These are phyloP conservation scores for Hippopotamus amphibius DNA, from an alignment of 2,113 vertebrate species.

Conservation along the genomic window DNA sequence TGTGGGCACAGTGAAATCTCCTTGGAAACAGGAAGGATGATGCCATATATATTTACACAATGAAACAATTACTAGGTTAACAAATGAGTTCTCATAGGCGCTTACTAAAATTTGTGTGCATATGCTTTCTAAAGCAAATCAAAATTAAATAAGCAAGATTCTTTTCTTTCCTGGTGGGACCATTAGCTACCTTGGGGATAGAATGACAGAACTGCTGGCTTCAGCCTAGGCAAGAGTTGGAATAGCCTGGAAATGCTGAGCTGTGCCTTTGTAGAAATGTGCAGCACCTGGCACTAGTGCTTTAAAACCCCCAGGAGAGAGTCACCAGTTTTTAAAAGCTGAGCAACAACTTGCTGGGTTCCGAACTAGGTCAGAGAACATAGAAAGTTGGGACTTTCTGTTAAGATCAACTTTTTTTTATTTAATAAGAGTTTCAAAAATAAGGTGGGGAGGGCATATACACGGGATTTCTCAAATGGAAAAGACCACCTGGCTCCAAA, in stretches of 20 bases:
- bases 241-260: constrained; percentile 68
- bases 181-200: constrained; percentile 27
- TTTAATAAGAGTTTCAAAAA: constrained; percentile 60
- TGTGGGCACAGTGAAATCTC: neutral
- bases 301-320: constrained; percentile 71
- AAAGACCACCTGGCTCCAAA: neutral
- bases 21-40: neutral
- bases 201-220: constrained; percentile 69
- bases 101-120: constrained; percentile 49
- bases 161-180: constrained; percentile 57
- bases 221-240: constrained; percentile 58
- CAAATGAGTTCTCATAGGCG: neutral
- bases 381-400: constrained; percentile 47
- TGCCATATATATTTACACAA: neutral
- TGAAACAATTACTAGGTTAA: constrained; percentile 44
- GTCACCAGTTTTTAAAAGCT: constrained; percentile 68
- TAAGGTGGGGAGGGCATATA: neutral
- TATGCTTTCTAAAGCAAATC: constrained; percentile 68
- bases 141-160: constrained; percentile 64
- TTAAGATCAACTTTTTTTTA: constrained; percentile 51
- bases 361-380: constrained; percentile 76
- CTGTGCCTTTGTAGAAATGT: neutral
- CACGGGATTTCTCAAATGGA: neutral
- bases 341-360: constrained; percentile 70
- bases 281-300: constrained; percentile 67